Conservation (phyloP, 2,113 vertebrate species). For the Acrocephalus kingi region DNA sequence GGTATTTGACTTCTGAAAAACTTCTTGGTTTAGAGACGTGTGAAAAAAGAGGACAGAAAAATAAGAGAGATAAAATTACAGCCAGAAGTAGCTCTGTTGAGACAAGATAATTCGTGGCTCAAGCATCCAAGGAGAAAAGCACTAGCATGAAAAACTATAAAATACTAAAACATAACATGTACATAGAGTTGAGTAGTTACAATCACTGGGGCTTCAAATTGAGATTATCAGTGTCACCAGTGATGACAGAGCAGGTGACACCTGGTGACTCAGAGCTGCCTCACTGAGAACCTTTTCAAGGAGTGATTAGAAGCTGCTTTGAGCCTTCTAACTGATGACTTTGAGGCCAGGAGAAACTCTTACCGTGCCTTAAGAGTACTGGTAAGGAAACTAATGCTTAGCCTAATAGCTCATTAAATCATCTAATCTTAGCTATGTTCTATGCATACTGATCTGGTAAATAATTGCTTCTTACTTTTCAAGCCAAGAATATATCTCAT, state of each 20-base stretch:
- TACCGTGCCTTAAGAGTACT: rapidly evolving
- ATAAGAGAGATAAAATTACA: not conserved
- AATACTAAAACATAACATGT: not conserved
- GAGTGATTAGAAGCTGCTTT: not conserved
- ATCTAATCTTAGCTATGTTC: not conserved
- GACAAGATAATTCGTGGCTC: not conserved
- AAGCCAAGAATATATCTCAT: not conserved
- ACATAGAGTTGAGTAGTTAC: not conserved
- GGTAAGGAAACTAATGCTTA: not conserved
- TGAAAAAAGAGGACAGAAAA: not conserved
- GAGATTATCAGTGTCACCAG: not conserved
- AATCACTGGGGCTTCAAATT: not conserved
- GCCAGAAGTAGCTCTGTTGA: not conserved
- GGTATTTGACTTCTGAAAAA: not conserved
- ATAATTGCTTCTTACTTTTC: not conserved
- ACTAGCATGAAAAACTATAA: not conserved
- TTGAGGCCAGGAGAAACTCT: not conserved
- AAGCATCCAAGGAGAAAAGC: not conserved
- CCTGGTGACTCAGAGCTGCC: rapidly evolving
- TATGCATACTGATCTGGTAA: not conserved
- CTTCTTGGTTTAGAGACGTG: not conserved
- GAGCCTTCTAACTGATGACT: not conserved
- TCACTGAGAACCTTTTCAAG: not conserved
- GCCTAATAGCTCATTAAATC: not conserved
- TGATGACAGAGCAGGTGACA: not conserved